Evolutionary conservation across 2,888 invertebrate species (phyloP).

Genomic region (Drosophila conformis): DNA sequence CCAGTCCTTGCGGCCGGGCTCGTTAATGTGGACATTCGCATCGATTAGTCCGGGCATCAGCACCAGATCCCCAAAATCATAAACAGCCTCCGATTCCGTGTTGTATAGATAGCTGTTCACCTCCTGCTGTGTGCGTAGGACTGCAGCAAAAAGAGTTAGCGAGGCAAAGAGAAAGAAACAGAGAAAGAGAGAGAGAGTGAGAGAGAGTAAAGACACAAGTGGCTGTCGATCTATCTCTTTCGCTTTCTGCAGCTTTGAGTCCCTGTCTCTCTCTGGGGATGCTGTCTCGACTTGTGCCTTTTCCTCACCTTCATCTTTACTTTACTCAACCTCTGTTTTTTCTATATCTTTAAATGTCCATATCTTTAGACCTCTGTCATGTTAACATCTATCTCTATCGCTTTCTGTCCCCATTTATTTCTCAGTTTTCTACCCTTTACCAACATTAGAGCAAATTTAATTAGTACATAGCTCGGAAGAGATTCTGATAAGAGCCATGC

Average conservation of each 20-base stretch:
- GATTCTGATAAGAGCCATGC: not conserved
- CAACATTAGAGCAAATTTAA: not conserved
- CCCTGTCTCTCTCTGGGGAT: not conserved
- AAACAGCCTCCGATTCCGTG: constrained; percentile 86
- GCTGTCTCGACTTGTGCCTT: not conserved
- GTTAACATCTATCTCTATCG: not conserved
- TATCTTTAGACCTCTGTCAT: too few species aligned
- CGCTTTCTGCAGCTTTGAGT: not conserved
- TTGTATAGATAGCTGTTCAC: constrained; percentile 85
- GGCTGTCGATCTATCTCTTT: not conserved
- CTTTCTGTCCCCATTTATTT: too few species aligned
- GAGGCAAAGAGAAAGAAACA: not conserved
- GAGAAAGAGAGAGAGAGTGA: not conserved
- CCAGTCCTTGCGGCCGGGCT: constrained; percentile 90
- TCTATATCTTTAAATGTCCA: not conserved
- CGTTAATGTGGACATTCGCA: constrained; percentile 90
- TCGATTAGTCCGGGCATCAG: constrained; percentile 90
- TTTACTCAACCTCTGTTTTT: not conserved
- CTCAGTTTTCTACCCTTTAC: too few species aligned
- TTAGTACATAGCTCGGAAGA: not conserved
- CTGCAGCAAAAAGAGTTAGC: constrained; percentile 34
- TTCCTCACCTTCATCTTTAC: not conserved
- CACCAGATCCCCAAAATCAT: constrained; percentile 86
- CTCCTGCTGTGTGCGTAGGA: constrained; percentile 86
- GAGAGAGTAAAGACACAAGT: not conserved